A percentile compares a stretch with the other conserved stretches of the same genome.
These are phyloP conservation scores for Hiodon alosoides DNA, from an alignment of 2,113 vertebrate species.

Conservation along the genomic window DNA sequence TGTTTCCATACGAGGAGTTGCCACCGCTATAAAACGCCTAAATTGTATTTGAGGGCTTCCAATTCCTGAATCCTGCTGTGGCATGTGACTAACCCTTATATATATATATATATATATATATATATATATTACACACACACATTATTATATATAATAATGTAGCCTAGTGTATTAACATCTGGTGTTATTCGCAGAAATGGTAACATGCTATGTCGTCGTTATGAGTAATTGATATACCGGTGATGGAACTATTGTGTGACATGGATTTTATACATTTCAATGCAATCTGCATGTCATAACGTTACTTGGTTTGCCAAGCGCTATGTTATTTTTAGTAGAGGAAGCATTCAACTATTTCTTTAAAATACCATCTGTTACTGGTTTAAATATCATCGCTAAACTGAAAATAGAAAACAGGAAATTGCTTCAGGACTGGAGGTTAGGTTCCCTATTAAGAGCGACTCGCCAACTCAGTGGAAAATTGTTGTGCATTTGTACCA, in stretches of 20 bases:
- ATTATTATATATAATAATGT: too few relatives aligned
- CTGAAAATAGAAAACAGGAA: constrained; percentile 40
- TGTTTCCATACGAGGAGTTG: constrained; percentile 17
- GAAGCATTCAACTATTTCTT: constrained; percentile 8
- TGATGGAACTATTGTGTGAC: too few relatives aligned
- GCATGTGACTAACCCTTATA: neutral
- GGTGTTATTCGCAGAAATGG: too few relatives aligned
- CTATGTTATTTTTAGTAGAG: too few relatives aligned
- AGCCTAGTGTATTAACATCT: too few relatives aligned
- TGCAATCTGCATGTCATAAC: too few relatives aligned
- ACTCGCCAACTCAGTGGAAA: constrained; percentile 9
- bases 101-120: neutral
- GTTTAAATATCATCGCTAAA: constrained; percentile 29
- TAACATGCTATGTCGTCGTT: too few relatives aligned
- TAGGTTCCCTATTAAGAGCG: constrained; percentile 18
- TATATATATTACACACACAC: too few relatives aligned
- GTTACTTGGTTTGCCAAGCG: too few relatives aligned
- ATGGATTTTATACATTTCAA: too few relatives aligned
- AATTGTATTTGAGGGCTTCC: neutral
- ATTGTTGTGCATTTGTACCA: constrained; percentile 9
- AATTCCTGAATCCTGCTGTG: neutral
- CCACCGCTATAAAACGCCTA: neutral
- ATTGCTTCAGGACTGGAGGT: constrained; percentile 26
- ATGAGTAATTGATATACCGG: too few relatives aligned
- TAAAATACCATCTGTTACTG: constrained; percentile 28